These are phyloP conservation scores for Tiphia femorata DNA, from an alignment of 2,888 invertebrate genomes.

Conservation along the genomic window DNA sequence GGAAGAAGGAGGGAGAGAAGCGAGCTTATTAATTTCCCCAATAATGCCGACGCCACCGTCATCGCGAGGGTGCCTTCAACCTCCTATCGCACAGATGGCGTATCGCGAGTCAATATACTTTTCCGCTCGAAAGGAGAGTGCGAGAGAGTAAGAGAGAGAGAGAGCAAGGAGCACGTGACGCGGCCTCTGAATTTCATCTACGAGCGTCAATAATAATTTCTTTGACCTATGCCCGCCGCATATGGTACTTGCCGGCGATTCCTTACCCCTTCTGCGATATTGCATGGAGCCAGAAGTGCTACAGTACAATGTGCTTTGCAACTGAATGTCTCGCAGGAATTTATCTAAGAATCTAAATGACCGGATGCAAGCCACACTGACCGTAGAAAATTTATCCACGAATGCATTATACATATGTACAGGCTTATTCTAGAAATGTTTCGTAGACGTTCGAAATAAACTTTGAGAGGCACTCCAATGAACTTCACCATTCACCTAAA, in stretches of 20 bases:
- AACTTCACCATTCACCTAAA: too few relatives aligned
- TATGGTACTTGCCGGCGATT: conserved; percentile 13
- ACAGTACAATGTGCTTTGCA: too few relatives aligned
- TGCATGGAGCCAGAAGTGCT: conserved; percentile 9
- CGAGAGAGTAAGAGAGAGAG: too few relatives aligned
- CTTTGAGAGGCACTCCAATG: too few relatives aligned
- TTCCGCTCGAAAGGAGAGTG: too few relatives aligned
- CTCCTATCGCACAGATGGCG: conserved; percentile 60
- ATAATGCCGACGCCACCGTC: conserved; percentile 48
- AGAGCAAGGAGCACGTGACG: conserved; percentile 42
- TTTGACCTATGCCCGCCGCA: conserved; percentile 28
- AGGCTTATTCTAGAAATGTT: too few relatives aligned
- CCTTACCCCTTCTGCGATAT: neutral
- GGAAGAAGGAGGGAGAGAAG: neutral
- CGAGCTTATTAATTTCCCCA: conserved; percentile 66
- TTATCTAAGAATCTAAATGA: too few relatives aligned
- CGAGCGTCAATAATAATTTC: conserved; percentile 39
- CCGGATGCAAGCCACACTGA: too few relatives aligned
- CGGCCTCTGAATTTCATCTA: conserved; percentile 34
- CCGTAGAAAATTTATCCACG: too few relatives aligned
- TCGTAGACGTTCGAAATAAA: too few relatives aligned
- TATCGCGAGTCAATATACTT: conserved; percentile 64
- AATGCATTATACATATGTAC: too few relatives aligned
- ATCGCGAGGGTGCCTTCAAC: conserved; percentile 38
- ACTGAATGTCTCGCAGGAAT: too few relatives aligned